Evolutionary conservation across 1,140 invertebrate species (phyloP), one percentile per base, ranked within the genome.

Genomic region (Bombus sylvicola): DNA sequence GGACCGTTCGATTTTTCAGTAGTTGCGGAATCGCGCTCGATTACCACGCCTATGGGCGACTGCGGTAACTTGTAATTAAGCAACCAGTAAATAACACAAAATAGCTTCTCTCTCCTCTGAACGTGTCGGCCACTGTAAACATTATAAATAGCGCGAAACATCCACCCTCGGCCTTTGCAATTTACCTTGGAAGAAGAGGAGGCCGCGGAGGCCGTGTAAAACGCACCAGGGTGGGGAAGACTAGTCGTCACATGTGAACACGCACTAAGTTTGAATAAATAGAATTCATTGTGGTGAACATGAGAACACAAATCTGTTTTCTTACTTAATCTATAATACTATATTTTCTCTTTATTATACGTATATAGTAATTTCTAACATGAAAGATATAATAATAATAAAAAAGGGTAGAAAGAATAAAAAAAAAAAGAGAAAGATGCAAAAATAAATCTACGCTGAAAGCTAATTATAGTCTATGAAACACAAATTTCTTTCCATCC

Each of bases 81-180:
- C 59, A 77, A 76, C 81, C 81, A 53, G 81, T 86, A 86, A 86
- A 86, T 86, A 86, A 83, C 77, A 57, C 73, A 68, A 76, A 86
- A 82, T 75, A 76, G 72, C 59, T 47, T 39, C 62, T 62, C 57
- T 74, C 71, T 82, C 39, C 81, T 71, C 83, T 78, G 69, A 43
- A 76, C 80, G 85, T 77, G 79, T 73, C 77, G 31, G 68, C 78
- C 69, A 79, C 85, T 83, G 83, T 89, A 90, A 90, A 90, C 85
- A 90, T 87, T 90, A 90, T 89, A 90, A 90, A 90, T 90, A 90
- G 89, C 89, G 71, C 69, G 81, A 85, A 90, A 89, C 85, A 71
- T 89, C 80, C 80, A 89, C 88, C 88, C 88, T 89, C 85, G 85
- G 88, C 88, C 88, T 89, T 89, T 89, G 75, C 82, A 68, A 89